Percentiles rank a stretch among this genome's conserved stretches.
phyloP scores from a whole-genome alignment of 2,888 invertebrate species.

The Andrena bucephala region DNA sequence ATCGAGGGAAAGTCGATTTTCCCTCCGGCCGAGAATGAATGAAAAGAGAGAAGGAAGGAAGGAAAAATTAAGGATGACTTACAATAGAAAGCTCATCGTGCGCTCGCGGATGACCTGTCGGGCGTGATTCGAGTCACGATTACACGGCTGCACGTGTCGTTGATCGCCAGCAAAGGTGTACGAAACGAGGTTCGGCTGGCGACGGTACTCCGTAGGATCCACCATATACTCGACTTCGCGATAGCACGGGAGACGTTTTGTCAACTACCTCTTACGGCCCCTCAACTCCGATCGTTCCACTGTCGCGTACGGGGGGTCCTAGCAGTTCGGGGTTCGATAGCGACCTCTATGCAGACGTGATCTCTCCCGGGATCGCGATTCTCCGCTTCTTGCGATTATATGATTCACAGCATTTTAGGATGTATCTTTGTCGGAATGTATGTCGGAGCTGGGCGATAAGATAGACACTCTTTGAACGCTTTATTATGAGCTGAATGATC shows the following conservation, averaged over 20 bases:
- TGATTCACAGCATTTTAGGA: neutral
- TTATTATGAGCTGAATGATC: slow-evolving; percentile 22
- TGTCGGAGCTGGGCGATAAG: neutral
- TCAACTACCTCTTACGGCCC: slow-evolving; percentile 60
- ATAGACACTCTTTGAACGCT: slow-evolving; percentile 4
- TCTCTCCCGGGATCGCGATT: slow-evolving; percentile 16
- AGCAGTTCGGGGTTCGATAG: slow-evolving; percentile 37
- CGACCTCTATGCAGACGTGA: slow-evolving; percentile 58
- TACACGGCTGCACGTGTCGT: slow-evolving; percentile 46
- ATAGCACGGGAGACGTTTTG: slow-evolving; percentile 55
- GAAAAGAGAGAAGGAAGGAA: slow-evolving; percentile 39
- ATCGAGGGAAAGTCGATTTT: slow-evolving; percentile 41
- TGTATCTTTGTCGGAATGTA: neutral
- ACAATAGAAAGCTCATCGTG: slow-evolving; percentile 85
- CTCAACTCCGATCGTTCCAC: slow-evolving; percentile 52
- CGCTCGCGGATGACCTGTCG: slow-evolving; percentile 62
- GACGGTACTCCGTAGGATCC: slow-evolving; percentile 7
- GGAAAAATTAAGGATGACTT: slow-evolving; percentile 70
- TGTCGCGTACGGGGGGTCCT: slow-evolving; percentile 42
- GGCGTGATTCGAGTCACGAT: slow-evolving; percentile 43
- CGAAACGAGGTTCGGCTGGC: slow-evolving; percentile 1
- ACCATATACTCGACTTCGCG: slow-evolving; percentile 46
- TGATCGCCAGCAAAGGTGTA: slow-evolving; percentile 11
- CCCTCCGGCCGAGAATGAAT: slow-evolving; percentile 34
- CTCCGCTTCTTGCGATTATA: neutral